Conservation (phyloP, 2,888 invertebrate genomes). For the Clivina fossor region DNA sequence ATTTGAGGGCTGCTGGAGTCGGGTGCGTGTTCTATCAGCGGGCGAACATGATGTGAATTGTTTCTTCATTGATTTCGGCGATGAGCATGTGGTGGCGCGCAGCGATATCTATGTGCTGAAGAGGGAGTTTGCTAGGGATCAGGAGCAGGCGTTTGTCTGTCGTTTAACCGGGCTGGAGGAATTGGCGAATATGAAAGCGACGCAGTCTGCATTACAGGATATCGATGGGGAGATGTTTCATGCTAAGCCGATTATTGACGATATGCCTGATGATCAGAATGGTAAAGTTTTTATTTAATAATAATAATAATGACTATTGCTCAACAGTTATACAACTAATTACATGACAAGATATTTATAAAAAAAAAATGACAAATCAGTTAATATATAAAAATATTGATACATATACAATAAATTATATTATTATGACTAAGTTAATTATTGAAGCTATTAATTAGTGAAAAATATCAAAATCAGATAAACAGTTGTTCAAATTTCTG, state of each 20-base stretch:
- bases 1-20: slow-evolving; percentile 52
- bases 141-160: slow-evolving; percentile 64
- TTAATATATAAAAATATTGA: too few species aligned
- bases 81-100: slow-evolving; percentile 58
- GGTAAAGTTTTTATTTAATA: too few species aligned
- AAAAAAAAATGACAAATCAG: too few species aligned
- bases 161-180: slow-evolving; percentile 72
- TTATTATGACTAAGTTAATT: too few species aligned
- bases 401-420: too few species aligned
- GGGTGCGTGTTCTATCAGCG: slow-evolving; percentile 51
- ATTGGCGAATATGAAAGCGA: slow-evolving; percentile 53
- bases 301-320: too few species aligned
- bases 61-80: slow-evolving; percentile 76
- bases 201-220: slow-evolving; percentile 45
- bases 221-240: slow-evolving; percentile 18
- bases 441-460: too few species aligned
- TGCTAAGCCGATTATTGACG: slow-evolving; percentile 13
- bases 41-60: slow-evolving; percentile 51
- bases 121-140: slow-evolving; percentile 64
- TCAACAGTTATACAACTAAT: too few species aligned
- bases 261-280: too few species aligned
- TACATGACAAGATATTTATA: too few species aligned
- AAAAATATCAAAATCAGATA: too few species aligned
- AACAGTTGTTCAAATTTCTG: too few species aligned
- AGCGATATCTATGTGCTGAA: slow-evolving; percentile 63